These are phyloP conservation scores for Porites rus DNA, from an alignment of 92 coral and sea anemone species.

Conservation along the genomic window DNA sequence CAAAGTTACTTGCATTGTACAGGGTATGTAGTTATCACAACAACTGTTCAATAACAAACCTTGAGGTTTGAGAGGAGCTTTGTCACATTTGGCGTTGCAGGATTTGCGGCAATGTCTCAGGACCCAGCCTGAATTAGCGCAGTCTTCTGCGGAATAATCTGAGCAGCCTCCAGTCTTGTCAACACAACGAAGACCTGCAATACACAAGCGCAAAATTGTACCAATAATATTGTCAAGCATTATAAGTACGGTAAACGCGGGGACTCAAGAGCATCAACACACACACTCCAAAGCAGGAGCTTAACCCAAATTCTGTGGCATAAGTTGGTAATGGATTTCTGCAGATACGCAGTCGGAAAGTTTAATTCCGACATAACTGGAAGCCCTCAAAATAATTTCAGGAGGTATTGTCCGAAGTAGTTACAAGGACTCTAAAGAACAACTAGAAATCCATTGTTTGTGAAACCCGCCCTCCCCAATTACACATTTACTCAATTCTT, in stretches of 20 bases:
- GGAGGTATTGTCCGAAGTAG: no score
- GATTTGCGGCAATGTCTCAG: constrained; percentile 70
- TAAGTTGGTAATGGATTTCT: no score
- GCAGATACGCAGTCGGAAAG: no score
- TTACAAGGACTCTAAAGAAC: no score
- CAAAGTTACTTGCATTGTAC: not conserved
- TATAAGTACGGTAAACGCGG: not conserved
- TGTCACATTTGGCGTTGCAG: constrained; percentile 83
- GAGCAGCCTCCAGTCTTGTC: constrained; percentile 75
- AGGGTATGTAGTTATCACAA: not conserved
- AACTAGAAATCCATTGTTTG: no score
- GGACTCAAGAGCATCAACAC: not conserved
- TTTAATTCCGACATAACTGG: no score
- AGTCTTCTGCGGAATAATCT: constrained; percentile 63
- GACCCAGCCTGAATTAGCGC: constrained; percentile 73
- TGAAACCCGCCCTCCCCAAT: no score
- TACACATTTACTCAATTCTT: no score
- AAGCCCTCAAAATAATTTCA: no score
- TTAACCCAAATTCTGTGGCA: no score
- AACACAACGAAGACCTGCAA: constrained; percentile 74
- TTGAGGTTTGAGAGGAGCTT: constrained; percentile 60
- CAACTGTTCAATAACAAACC: constrained; percentile 29
- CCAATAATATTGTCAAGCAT: no score
- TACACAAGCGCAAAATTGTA: not conserved
- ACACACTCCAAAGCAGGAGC: no score